Percentiles rank a stretch among this genome's conserved stretches.
These are phyloP conservation scores for Auanema sp. DNA, from an alignment of 2,888 invertebrate genomes.

Conservation along the genomic window DNA sequence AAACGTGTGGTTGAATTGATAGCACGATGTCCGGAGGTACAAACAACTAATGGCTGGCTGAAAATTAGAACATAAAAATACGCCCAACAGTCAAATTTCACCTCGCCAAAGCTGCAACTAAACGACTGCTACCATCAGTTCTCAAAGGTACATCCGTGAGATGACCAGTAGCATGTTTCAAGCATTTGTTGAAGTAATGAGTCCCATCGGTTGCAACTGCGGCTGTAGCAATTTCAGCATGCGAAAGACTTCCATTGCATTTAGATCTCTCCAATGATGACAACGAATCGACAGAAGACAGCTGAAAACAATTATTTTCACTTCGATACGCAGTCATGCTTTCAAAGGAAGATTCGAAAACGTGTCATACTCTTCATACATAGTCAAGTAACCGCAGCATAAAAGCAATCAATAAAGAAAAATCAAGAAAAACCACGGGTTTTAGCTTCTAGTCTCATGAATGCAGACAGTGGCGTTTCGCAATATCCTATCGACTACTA, in stretches of 20 bases:
- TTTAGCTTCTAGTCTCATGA: no score
- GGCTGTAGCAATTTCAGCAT: slow-evolving; percentile 73
- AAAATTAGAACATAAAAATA: slow-evolving; percentile 27
- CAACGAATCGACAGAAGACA: slow-evolving; percentile 48
- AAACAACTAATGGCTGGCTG: slow-evolving; percentile 86
- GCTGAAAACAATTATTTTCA: slow-evolving; percentile 16
- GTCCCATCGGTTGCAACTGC: slow-evolving; percentile 77
- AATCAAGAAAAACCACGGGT: no score
- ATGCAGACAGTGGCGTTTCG: no score
- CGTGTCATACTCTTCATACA: no score
- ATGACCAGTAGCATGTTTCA: slow-evolving; percentile 88
- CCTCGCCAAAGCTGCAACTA: slow-evolving; percentile 29
- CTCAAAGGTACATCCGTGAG: slow-evolving; percentile 73
- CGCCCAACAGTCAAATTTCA: not conserved
- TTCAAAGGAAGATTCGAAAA: no score
- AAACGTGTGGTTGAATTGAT: slow-evolving; percentile 86
- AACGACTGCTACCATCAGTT: slow-evolving; percentile 20
- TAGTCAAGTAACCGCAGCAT: no score
- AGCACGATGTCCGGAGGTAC: slow-evolving; percentile 93
- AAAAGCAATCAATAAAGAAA: no score
- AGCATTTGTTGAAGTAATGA: slow-evolving; percentile 82
- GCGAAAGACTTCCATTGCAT: slow-evolving; percentile 42
- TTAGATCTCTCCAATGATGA: slow-evolving; percentile 43
- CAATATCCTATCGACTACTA: no score
- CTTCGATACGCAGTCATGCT: no score